Evolutionary conservation across 2,888 invertebrate species (phyloP), one percentile per base, ranked within the genome.

Genomic region (Bursaphelenchus okinawaensis): DNA sequence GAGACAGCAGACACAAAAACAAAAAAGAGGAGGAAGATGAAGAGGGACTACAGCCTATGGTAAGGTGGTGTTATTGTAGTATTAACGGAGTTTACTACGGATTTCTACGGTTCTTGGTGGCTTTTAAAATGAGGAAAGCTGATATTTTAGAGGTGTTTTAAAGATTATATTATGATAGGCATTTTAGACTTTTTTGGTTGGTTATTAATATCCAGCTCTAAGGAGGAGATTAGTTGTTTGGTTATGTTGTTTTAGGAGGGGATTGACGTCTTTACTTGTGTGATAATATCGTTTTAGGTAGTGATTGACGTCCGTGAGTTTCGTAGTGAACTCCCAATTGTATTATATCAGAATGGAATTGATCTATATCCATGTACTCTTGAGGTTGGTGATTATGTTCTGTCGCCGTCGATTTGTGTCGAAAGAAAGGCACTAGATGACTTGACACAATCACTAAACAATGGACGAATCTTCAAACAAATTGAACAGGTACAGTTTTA

Each of bases 231-330:
- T n/a, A n/a, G n/a, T n/a, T n/a, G n/a, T n/a, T n/a, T n/a, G n/a
- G n/a, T n/a, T n/a, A n/a, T n/a, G n/a, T n/a, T n/a, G n/a, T n/a
- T n/a, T n/a, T n/a, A n/a, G n/a, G n/a, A n/a, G n/a, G n/a, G n/a
- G n/a, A n/a, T n/a, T n/a, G n/a, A n/a, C n/a, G n/a, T n/a, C n/a
- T n/a, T n/a, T n/a, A n/a, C n/a, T n/a, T n/a, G n/a, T n/a, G n/a
- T n/a, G n/a, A n/a, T n/a, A n/a, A n/a, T n/a, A n/a, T 31, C 22
- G 55, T 54, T 70, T 50, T 73, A 85, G 84, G 80, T 88, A 2
- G 85, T 99, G 72, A 94, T 99, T 16, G 98, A 98, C 84, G 92
- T 95, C 90, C 87, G 98, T 74, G 98, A 98, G 85, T 98, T 98
- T 83, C 88, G 95, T 50, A 93, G 94, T 63, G 95, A 96, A 84